phyloP scores from a whole-genome alignment of 2,113 vertebrate species.

The Aplodontia rufa region DNA sequence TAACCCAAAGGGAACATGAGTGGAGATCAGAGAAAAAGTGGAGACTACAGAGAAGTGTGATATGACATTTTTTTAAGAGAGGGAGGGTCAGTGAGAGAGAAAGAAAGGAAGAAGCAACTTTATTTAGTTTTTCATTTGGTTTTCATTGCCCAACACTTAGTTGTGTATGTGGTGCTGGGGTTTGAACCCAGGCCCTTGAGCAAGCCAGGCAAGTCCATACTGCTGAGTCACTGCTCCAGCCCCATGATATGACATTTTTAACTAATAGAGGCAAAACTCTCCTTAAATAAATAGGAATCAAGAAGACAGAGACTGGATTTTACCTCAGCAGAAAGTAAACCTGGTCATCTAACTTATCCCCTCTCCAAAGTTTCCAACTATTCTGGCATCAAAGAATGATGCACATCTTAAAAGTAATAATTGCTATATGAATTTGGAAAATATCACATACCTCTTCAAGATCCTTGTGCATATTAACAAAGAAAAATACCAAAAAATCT shows the following conservation, averaged over 20 bases:
- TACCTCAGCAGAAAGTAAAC: background rate
- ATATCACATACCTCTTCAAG: background rate
- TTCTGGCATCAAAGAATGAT: background rate
- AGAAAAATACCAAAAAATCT: background rate
- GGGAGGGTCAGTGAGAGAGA: too few relatives aligned
- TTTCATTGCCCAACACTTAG: too few relatives aligned
- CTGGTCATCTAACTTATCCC: background rate
- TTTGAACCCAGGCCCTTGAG: too few relatives aligned
- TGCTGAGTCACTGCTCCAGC: too few relatives aligned
- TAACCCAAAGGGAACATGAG: background rate
- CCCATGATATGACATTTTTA: background rate
- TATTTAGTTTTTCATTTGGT: too few relatives aligned
- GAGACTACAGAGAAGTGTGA: background rate
- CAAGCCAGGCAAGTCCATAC: too few relatives aligned
- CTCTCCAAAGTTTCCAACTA: background rate
- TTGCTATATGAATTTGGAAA: constrained; percentile 29
- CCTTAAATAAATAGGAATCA: background rate
- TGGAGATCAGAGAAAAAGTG: background rate
- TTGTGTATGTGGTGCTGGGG: too few relatives aligned
- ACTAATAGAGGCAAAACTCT: background rate
- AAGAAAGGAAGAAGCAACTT: too few relatives aligned
- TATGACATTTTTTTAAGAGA: background rate
- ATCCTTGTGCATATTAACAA: background rate
- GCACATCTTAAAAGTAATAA: background rate
- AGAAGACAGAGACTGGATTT: background rate